Percentiles rank a stretch among this genome's conserved stretches.
These are phyloP conservation scores for Sandelia bainsii DNA, from an alignment of 2,797 vertebrate genomes.

Conservation along the genomic window DNA sequence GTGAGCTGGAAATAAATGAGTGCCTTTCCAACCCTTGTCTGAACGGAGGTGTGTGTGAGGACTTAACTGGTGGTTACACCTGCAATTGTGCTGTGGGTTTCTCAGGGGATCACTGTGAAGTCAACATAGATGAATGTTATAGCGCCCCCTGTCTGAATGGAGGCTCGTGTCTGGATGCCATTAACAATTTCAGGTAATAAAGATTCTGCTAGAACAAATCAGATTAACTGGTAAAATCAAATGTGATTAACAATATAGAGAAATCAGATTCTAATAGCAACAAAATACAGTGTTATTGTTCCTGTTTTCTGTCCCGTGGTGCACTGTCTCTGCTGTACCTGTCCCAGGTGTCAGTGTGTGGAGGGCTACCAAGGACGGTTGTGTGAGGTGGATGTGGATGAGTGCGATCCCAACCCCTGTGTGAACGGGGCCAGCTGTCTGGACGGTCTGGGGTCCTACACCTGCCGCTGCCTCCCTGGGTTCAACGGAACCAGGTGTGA, in stretches of 20 bases:
- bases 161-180: conserved; percentile 89
- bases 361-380: conserved; percentile 89
- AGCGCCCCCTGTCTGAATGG: conserved; percentile 93
- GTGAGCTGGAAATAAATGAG: conserved; percentile 94
- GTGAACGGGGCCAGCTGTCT: conserved; percentile 94
- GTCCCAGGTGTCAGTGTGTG: conserved; percentile 90
- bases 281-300: neutral
- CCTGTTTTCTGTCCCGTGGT: neutral
- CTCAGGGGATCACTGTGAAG: conserved; percentile 89
- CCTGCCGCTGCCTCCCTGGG: conserved; percentile 96
- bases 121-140: conserved; percentile 92
- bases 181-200: conserved; percentile 91
- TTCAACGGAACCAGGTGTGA: conserved; percentile 99
- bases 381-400: conserved; percentile 93
- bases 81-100: conserved; percentile 92
- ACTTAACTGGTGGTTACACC: conserved; percentile 87
- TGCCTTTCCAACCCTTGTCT: conserved; percentile 92
- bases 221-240: neutral
- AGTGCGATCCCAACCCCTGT: conserved; percentile 93
- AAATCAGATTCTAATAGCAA: neutral
- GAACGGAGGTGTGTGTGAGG: conserved; percentile 91
- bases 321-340: neutral
- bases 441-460: conserved; percentile 90
- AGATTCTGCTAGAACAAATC: neutral
- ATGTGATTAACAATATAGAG: too few relatives aligned